Evolutionary conservation across 2,888 invertebrate species (phyloP).

Genomic region (Blomia tropicalis): DNA sequence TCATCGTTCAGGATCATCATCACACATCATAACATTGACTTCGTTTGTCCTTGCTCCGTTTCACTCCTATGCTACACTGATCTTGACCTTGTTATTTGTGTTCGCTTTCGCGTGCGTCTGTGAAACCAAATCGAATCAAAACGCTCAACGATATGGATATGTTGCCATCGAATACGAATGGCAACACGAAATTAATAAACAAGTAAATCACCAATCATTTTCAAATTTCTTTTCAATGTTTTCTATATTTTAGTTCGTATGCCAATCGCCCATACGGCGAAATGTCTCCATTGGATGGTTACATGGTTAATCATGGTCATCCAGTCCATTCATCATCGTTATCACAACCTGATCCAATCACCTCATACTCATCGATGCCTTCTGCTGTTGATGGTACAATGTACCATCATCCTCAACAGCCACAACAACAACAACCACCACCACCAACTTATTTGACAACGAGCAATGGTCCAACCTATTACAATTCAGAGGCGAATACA

Average conservation of each 20-base stretch:
- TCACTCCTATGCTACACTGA: too few relatives aligned
- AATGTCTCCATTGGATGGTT: too few relatives aligned
- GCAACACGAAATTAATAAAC: conserved; percentile 8
- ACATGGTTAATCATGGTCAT: background rate
- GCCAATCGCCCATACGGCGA: too few relatives aligned
- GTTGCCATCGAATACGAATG: background rate
- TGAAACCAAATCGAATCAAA: too few relatives aligned
- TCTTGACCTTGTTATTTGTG: too few relatives aligned
- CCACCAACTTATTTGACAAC: background rate
- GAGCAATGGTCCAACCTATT: background rate
- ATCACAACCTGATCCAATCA: background rate
- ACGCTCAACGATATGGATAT: too few relatives aligned
- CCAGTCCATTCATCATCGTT: background rate
- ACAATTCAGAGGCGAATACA: background rate
- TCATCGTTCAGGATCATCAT: too few relatives aligned
- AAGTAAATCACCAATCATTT: conserved; percentile 1
- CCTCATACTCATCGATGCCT: background rate
- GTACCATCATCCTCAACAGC: too few relatives aligned
- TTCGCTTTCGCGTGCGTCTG: too few relatives aligned
- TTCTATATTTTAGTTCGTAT: background rate
- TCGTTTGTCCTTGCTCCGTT: too few relatives aligned
- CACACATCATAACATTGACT: too few relatives aligned
- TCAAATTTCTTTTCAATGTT: background rate
- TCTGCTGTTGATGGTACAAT: too few relatives aligned
- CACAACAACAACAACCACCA: background rate